Evolutionary conservation across 1,140 invertebrate species (phyloP).

Genomic region (Zaprionus capensis): DNA sequence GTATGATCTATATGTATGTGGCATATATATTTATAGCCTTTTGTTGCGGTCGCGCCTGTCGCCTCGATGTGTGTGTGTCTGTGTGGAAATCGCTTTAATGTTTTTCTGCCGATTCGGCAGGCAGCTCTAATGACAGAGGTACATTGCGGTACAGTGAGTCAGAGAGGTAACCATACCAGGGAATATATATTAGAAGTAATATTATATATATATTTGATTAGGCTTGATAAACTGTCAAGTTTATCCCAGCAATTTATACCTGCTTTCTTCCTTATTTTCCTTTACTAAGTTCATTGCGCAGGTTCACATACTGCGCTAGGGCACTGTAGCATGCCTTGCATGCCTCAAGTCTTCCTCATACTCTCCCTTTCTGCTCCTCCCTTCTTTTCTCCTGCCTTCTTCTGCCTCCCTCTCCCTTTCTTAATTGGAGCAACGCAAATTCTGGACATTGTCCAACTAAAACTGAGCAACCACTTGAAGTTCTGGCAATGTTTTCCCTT

Average conservation of each 20-base stretch:
- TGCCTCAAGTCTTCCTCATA: conserved; percentile 24
- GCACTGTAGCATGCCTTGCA: conserved; percentile 36
- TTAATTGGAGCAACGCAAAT: conserved; percentile 56
- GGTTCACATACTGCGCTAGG: conserved; percentile 17
- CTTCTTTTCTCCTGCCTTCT: neutral
- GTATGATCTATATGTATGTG: conserved; percentile 45
- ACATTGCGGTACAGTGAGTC: conserved; percentile 32
- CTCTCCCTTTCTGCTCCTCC: neutral
- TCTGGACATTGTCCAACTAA: conserved; percentile 61
- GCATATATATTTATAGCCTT: conserved; percentile 69
- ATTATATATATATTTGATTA: neutral
- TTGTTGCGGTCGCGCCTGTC: conserved; percentile 72
- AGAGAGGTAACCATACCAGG: neutral
- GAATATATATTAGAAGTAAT: neutral
- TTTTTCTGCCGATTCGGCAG: conserved; percentile 65
- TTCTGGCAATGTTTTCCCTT: neutral
- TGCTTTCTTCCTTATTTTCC: neutral
- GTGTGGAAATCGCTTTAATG: conserved; percentile 73
- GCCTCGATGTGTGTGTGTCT: conserved; percentile 42
- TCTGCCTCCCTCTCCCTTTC: neutral
- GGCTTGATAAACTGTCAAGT: neutral
- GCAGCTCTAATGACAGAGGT: conserved; percentile 68
- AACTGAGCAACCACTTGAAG: conserved; percentile 1
- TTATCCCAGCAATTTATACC: too few species aligned
- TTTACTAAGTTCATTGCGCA: neutral